Base-by-base conservation (phyloP, 2,113 vertebrate species). In the Budorcas taxicolor region DNA sequence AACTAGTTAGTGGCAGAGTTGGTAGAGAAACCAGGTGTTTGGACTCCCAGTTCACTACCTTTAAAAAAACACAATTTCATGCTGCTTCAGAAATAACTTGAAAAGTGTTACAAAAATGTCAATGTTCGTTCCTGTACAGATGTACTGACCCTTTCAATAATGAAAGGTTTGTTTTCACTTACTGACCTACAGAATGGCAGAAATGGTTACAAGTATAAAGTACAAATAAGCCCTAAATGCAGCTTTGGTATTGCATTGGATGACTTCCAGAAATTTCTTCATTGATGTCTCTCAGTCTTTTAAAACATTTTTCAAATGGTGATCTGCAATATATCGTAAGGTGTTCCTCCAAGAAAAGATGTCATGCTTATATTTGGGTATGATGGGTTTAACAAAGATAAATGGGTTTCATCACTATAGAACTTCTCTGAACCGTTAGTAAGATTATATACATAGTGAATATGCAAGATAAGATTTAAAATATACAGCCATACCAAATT, bases 111-210 rank as follows among this genome's bases (percentile, higher is more conserved):
- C 57, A 93, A 31, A 97, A 97, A 92, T 86, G 47, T 50, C n/a
- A 91, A 0, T 78, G 9, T 14, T 60, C 19, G 43, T 87, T 90
- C 87, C 23, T 97, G 2, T 82, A 81, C 47, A 52, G 36, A 71
- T 84, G 45, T 84, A 90, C 19, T 57, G 53, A 21, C 1, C n/a
- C 17, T 91, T 82, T 82, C 15, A 92, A 88, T 93, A 97, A 60
- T 86, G 17, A 86, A 95, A 74, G 5, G 11, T 96, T 95, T 89
- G 6, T 47, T 90, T 98, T 94, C 33, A 45, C 45, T 90, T 91
- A 91, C 19, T 95, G 67, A 64, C 19, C 27, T 81, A 94, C 8
- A 50, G 9, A 84, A 96, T 91, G 8, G 50, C 40, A 91, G 19
- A 93, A 87, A 88, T 78, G 33, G 14, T 25, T 90, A 62, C 43